Evolutionary conservation across 2,113 vertebrate genomes (phyloP), one percentile per base, ranked within the genome.

Genomic region (Apodemus speciosus): DNA sequence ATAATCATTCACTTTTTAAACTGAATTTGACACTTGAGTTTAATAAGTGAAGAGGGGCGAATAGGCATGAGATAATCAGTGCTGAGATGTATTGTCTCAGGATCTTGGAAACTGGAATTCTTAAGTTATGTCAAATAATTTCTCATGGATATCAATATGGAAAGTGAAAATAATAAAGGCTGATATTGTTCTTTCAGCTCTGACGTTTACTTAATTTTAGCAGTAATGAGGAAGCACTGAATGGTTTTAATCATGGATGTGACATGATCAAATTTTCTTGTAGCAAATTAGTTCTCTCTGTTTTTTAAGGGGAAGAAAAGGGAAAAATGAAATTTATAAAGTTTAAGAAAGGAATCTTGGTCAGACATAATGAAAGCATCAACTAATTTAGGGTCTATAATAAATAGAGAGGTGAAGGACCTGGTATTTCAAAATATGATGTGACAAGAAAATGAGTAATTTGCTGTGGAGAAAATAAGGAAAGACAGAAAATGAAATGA

Each of bases 191-290:
- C 35, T 79, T 81, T 73, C 66, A 32, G 6, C 20, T 16, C 53
- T 40, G 20, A 85, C 84, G 60, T 80, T 23, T 38, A 51, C 23
- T 85, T 89, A 18, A 62, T 83, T 25, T 85, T 88, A 88, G 0
- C 85, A 18, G 25, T 88, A 90, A 87, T 53, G 21, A 94, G 53
- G 2, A 83, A 66, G 73, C 4, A 46, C n/a, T 40, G 25, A 71
- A 62, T 32, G 40, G 16, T 43, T 95, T 94, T 85, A 76, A 53
- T 88, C 27, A 73, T 69, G 46, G 11, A 0, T n/a, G 9, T 51
- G 60, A 25, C 49, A 77, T 94, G 76, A 79, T 88, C 46, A 93
- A 81, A 93, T 92, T 91, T 92, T 14, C 27, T 92, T 38, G 88
- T 87, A 51, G 23, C 11, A 95, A 85, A 85, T 27, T 72, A 88